A percentile compares a stretch with the other conserved stretches of the same genome.
Conservation (phyloP, 2,888 invertebrate species). For the Orchesella flavescens region DNA sequence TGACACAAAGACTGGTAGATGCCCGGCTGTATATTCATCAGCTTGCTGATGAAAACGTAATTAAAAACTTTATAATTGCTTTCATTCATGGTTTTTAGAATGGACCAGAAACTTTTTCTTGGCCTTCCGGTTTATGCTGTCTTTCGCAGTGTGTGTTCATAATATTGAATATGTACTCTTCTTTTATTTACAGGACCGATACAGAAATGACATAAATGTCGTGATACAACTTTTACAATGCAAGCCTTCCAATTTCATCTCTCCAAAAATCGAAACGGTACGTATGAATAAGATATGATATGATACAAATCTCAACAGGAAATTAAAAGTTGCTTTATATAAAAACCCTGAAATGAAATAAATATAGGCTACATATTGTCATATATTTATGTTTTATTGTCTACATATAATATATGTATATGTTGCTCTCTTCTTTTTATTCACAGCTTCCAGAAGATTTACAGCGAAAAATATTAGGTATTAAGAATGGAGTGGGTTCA, state of each 20-base stretch:
- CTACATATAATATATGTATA: too few species aligned
- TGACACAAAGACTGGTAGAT: conserved; percentile 88
- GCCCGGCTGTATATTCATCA: conserved; percentile 88
- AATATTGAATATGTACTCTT: too few species aligned
- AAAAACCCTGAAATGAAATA: neutral
- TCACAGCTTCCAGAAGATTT: conserved; percentile 89
- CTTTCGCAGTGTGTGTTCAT: too few species aligned
- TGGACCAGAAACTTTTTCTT: neutral
- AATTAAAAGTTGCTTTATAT: conserved; percentile 30
- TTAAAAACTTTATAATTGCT: conserved; percentile 72
- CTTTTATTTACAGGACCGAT: conserved; percentile 87
- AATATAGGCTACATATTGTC: neutral
- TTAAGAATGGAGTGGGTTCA: conserved; percentile 71
- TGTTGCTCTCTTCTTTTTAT: neutral
- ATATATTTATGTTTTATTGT: too few species aligned
- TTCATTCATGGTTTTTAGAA: too few species aligned
- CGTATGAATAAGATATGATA: conserved; percentile 74
- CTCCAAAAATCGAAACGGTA: conserved; percentile 91
- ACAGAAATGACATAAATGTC: conserved; percentile 92
- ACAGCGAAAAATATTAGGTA: conserved; percentile 85
- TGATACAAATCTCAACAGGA: conserved; percentile 21
- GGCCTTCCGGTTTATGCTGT: neutral
- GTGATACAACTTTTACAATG: conserved; percentile 95
- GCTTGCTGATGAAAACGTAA: conserved; percentile 89
- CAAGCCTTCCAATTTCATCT: conserved; percentile 94